Evolutionary conservation across 64 coral and sea anemone species (phyloP), one percentile per base, ranked within the genome.

Genomic region (Trachythela sp.): DNA sequence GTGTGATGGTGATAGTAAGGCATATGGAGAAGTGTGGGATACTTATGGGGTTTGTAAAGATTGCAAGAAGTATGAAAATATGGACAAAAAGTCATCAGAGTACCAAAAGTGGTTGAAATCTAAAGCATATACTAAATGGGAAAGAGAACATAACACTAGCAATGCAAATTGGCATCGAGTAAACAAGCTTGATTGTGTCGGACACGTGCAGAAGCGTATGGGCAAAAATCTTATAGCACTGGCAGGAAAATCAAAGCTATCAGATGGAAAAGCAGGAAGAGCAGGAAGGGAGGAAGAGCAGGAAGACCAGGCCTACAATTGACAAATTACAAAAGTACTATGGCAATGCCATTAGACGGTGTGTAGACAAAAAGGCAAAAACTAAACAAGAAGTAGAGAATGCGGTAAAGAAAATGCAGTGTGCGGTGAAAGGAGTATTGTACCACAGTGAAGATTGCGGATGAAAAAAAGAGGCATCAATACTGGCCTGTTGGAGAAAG

Each of bases 1-100:
- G n/a, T n/a, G n/a, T n/a, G n/a, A n/a, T n/a, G n/a, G n/a, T n/a
- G n/a, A n/a, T n/a, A n/a, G n/a, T n/a, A n/a, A n/a, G n/a, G n/a
- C n/a, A n/a, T n/a, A n/a, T n/a, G n/a, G n/a, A n/a, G n/a, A n/a
- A n/a, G n/a, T n/a, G n/a, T n/a, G n/a, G n/a, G 70, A 88, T 34
- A 58, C 87, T 38, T 64, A 87, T 60, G 76, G 51, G 85, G 51
- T 41, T 48, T 94, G 89, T 91, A 33, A 43, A 27, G 36, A 35
- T 9, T 94, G 92, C 40, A 56, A 91, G 22, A 56, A 91, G 35
- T 94, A 75, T 85, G 89, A 91, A 49, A 20, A 36, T 15, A 85
- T 87, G 9, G 26, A 50, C 6, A n/a, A n/a, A n/a, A n/a, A 54
- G 37, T 54, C 24, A 29, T 64, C 33, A 11, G 43, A 92, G 38